Conservation (phyloP, 2,113 vertebrate species). For the Oncorhynchus mykiss region DNA sequence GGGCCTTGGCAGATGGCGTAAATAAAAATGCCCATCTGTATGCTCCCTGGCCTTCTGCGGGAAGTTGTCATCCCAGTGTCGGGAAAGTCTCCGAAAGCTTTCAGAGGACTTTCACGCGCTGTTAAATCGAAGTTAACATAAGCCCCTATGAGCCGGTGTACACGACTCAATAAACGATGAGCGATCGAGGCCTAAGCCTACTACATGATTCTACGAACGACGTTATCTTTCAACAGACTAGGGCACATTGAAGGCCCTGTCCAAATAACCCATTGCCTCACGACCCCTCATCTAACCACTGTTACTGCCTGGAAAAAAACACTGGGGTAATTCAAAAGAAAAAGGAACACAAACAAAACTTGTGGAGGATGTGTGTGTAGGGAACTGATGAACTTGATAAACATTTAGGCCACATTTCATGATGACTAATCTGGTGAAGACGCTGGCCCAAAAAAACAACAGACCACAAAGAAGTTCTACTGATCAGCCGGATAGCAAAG, state of each 20-base stretch:
- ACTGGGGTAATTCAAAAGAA: neutral
- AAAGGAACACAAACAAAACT: slow-evolving; percentile 17
- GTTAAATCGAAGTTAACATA: slow-evolving; percentile 15
- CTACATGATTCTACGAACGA: slow-evolving; percentile 5
- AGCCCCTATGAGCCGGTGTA: slow-evolving; percentile 12
- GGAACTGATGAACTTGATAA: slow-evolving; percentile 17
- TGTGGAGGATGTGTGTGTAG: neutral
- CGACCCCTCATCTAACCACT: neutral
- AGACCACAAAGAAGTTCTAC: slow-evolving; percentile 13
- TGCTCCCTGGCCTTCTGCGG: neutral
- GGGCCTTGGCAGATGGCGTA: neutral
- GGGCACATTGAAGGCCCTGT: slow-evolving; percentile 19
- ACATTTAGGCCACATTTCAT: slow-evolving; percentile 19
- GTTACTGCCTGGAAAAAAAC: slow-evolving; percentile 2
- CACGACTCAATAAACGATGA: slow-evolving; percentile 12
- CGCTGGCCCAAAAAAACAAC: slow-evolving; percentile 29
- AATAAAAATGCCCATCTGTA: neutral
- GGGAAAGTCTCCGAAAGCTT: neutral
- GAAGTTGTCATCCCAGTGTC: slow-evolving; percentile 1
- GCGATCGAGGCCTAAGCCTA: slow-evolving; percentile 10
- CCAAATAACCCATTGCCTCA: slow-evolving; percentile 29
- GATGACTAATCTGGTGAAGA: slow-evolving; percentile 2
- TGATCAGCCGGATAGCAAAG: slow-evolving; percentile 12
- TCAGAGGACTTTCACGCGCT: neutral
- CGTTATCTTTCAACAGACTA: neutral